Percentiles rank a stretch among this genome's conserved stretches.
These are phyloP conservation scores for Drosophila rubida DNA, from an alignment of 2,888 invertebrate species.

Conservation along the genomic window DNA sequence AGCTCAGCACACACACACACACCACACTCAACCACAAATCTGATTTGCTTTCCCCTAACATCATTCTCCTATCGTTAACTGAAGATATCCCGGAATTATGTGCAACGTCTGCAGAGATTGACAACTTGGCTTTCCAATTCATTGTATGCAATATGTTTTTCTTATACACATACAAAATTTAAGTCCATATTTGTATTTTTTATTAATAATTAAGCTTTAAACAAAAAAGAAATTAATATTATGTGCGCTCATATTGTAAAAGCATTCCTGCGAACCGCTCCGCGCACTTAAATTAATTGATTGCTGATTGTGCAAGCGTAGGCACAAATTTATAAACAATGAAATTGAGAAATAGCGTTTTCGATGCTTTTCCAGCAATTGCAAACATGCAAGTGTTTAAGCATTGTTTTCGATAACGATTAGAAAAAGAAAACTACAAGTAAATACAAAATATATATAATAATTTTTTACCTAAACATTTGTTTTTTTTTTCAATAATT, in stretches of 20 bases:
- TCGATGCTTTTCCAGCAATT: conserved; percentile 59
- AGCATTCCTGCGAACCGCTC: conserved; percentile 66
- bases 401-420: conserved; percentile 69
- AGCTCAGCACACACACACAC: conserved; percentile 34
- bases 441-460: conserved; percentile 68
- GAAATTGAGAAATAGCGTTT: conserved; percentile 52
- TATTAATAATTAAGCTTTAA: conserved; percentile 68
- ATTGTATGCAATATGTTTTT: conserved; percentile 56
- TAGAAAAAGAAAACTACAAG: conserved; percentile 61
- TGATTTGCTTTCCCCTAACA: conserved; percentile 35
- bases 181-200: conserved; percentile 69
- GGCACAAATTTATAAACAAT: conserved; percentile 47
- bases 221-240: conserved; percentile 32
- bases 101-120: conserved; percentile 48
- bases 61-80: conserved; percentile 40
- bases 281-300: conserved; percentile 44
- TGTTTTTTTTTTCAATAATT: neutral
- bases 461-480: conserved; percentile 74
- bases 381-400: conserved; percentile 64
- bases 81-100: conserved; percentile 52
- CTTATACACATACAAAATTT: conserved; percentile 53
- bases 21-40: conserved; percentile 34
- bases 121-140: conserved; percentile 53
- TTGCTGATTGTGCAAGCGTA: conserved; percentile 47
- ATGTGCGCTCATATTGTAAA: conserved; percentile 52